A percentile compares a stretch with the other conserved stretches of the same genome.
phyloP scores from a whole-genome alignment of 1,140 invertebrate species.

The Drosophila bocki region DNA sequence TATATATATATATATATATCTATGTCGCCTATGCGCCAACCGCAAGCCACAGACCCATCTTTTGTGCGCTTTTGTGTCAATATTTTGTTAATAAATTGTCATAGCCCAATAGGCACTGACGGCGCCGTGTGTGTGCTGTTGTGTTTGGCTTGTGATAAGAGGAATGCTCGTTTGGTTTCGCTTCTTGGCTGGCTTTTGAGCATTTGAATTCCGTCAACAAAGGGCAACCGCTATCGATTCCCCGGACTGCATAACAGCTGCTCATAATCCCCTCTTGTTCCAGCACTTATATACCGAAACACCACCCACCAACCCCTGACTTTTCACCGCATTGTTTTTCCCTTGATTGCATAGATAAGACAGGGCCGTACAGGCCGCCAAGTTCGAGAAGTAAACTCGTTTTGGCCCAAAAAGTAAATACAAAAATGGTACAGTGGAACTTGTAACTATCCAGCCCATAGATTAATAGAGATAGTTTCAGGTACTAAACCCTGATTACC shows the following conservation, averaged over 20 bases:
- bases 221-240: slow-evolving; percentile 66
- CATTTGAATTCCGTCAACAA: slow-evolving; percentile 45
- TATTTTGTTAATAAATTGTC: slow-evolving; percentile 53
- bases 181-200: slow-evolving; percentile 16
- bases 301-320: background rate
- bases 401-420: slow-evolving; percentile 15
- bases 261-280: slow-evolving; percentile 28
- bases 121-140: slow-evolving; percentile 6
- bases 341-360: slow-evolving; percentile 74
- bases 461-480: background rate
- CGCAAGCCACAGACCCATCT: slow-evolving; percentile 42
- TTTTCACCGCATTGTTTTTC: slow-evolving; percentile 20
- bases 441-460: slow-evolving; percentile 3
- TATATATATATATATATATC: slow-evolving; percentile 2
- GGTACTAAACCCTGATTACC: background rate
- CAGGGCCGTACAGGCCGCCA: slow-evolving; percentile 15
- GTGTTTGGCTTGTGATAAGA: slow-evolving; percentile 53
- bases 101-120: slow-evolving; percentile 16
- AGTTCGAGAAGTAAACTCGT: slow-evolving; percentile 41
- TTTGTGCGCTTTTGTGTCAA: slow-evolving; percentile 43
- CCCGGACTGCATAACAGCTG: slow-evolving; percentile 42
- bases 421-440: background rate
- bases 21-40: slow-evolving; percentile 19
- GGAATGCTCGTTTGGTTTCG: slow-evolving; percentile 31
- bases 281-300: background rate